Evolutionary conservation across 2,113 vertebrate genomes (phyloP).

Genomic region (Nothocercus julius): DNA sequence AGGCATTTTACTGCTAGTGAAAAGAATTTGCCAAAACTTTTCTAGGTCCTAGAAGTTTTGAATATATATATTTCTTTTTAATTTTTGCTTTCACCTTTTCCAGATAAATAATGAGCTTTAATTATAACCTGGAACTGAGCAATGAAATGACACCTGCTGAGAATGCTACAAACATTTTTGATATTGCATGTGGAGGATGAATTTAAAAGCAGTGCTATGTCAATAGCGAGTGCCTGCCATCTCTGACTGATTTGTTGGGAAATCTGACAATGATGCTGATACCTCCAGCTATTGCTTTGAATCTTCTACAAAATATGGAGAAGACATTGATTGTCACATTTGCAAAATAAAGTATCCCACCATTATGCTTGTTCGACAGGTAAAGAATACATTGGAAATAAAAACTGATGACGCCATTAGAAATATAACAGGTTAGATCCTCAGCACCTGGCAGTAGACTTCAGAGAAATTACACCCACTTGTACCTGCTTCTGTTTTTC

Average conservation of each 20-base stretch:
- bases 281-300: slow-evolving; percentile 21
- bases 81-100: neutral
- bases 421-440: slow-evolving; percentile 8
- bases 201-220: neutral
- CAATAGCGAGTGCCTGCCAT: neutral
- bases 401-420: neutral
- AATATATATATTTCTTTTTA: neutral
- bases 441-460: slow-evolving; percentile 28
- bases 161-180: neutral
- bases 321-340: slow-evolving; percentile 72
- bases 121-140: neutral
- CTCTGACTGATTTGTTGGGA: slow-evolving; percentile 27
- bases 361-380: slow-evolving; percentile 55
- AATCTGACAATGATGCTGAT: slow-evolving; percentile 33
- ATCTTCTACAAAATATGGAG: slow-evolving; percentile 4
- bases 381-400: slow-evolving; percentile 34
- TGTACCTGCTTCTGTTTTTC: neutral
- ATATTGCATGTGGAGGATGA: neutral
- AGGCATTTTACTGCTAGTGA: neutral
- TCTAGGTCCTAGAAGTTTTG: neutral
- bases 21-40: neutral
- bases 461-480: neutral
- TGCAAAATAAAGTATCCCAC: slow-evolving; percentile 66
- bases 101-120: neutral
- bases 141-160: neutral